phyloP scores from a whole-genome alignment of 1,140 invertebrate species.

The Bombus waltoni region DNA sequence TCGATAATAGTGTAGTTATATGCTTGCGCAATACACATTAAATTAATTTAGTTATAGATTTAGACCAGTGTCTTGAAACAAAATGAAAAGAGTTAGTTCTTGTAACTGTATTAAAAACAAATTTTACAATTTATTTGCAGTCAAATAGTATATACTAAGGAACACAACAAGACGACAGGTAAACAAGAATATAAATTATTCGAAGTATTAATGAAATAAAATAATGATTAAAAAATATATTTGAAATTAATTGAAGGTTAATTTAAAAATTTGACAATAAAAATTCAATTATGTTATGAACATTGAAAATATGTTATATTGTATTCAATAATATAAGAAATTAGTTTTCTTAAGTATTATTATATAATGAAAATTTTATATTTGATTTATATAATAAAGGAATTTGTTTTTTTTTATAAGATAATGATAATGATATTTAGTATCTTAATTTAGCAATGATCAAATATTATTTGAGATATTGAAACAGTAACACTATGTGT shows the following conservation, averaged over 20 bases:
- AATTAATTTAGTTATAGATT: constrained; percentile 2
- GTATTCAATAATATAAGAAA: neutral
- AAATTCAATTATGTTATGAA: neutral
- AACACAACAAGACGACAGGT: neutral
- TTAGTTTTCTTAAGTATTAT: neutral
- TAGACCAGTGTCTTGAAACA: neutral
- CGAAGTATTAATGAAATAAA: neutral
- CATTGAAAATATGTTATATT: neutral
- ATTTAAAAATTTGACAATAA: neutral
- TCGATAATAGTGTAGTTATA: neutral
- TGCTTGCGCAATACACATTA: neutral
- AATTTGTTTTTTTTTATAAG: neutral
- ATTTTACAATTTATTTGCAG: neutral
- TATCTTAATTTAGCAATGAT: neutral
- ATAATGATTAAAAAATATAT: neutral
- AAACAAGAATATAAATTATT: neutral
- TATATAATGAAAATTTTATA: constrained; percentile 19
- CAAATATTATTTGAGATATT: neutral
- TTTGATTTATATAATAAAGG: neutral
- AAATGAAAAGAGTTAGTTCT: neutral
- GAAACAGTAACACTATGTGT: neutral
- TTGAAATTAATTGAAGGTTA: constrained; percentile 8
- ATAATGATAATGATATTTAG: neutral
- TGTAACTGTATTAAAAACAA: neutral
- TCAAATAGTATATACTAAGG: neutral